phyloP scores from a whole-genome alignment of 2,797 vertebrate species.

The Denticeps clupeoides region DNA sequence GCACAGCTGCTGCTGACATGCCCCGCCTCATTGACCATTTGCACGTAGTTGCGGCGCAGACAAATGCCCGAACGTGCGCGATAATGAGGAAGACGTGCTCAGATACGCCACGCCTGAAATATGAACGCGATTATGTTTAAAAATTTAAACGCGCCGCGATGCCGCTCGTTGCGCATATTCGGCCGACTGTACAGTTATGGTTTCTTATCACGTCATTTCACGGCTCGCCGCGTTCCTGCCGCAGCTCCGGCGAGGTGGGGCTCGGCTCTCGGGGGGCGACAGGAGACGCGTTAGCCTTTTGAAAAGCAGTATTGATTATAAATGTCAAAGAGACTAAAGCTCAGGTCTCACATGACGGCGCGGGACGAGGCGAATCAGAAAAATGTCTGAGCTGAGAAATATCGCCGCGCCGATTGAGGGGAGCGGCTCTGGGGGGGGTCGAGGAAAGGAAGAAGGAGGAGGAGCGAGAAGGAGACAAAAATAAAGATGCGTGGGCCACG shows the following conservation, averaged over 20 bases:
- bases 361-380: slow-evolving; percentile 18
- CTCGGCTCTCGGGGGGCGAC: slow-evolving; percentile 10
- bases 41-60: neutral
- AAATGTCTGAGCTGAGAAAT: slow-evolving; percentile 24
- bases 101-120: too few species aligned
- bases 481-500: slow-evolving; percentile 27
- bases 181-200: too few species aligned
- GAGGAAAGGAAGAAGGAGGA: neutral
- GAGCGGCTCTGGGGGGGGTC: neutral
- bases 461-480: slow-evolving; percentile 26
- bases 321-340: slow-evolving; percentile 25
- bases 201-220: too few species aligned
- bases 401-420: slow-evolving; percentile 9
- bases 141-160: too few species aligned
- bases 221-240: too few species aligned
- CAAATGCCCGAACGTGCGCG: too few species aligned
- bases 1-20: neutral
- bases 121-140: too few species aligned
- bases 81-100: too few species aligned
- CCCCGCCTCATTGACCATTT: neutral
- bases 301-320: slow-evolving; percentile 28
- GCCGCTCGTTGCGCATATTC: too few species aligned
- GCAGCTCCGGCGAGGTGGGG: slow-evolving; percentile 6
- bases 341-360: slow-evolving; percentile 19
- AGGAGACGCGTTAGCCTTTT: slow-evolving; percentile 28